Base-by-base conservation (phyloP, 37 sponge, comb jelly and placozoan species). In the Bolinopsis microptera region DNA sequence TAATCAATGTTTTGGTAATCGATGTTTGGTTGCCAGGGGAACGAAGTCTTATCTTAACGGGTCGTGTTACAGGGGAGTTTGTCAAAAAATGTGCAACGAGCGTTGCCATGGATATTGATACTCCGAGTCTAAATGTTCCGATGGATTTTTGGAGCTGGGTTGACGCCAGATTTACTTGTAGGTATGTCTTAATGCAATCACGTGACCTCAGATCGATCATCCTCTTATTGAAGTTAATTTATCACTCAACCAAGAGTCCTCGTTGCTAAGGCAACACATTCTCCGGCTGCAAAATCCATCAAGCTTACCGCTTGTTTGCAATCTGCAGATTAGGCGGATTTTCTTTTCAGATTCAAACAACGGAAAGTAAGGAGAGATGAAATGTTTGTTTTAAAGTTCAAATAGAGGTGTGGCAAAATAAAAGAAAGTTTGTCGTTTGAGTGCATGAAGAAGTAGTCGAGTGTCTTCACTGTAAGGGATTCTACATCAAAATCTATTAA, bases 211-310 rank as follows among this genome's bases (percentile, higher is more conserved):
- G 61, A 48, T 48, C 61, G 61, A 48, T 48, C 61, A 18, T 48
- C 36, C 33, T 77, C 33, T 34, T 77, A 77, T 77, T 77, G 80
- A 77, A 32, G 80, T 77, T 77, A 77, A 77, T 77, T 77, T 77
- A 13, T 35, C 80, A 77, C 33, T 16, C 36, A 34, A 32, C 80
- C 27, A 77, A 77, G 80, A 48, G 80, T 77, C 36, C 80, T 32
- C 32, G 80, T 77, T 33, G 22, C 36, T 36, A 77, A 34, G 80
- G 21, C 80, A 77, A 77, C 80, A 77, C 80, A 77, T 77, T 77
- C 13, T 77, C 80, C 32, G 61, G 61, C 74, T 77, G 80, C 80
- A 77, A 32, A 32, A 35, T 77, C 32, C 80, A 32, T 77, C 80
- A 77, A 77, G 80, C 80, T 77, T 13, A 28, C 35, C 80, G 80